Evolutionary conservation across 64 coral and sea anemone species (phyloP), one percentile per base, ranked within the genome.

Genomic region (Porites australiensis): DNA sequence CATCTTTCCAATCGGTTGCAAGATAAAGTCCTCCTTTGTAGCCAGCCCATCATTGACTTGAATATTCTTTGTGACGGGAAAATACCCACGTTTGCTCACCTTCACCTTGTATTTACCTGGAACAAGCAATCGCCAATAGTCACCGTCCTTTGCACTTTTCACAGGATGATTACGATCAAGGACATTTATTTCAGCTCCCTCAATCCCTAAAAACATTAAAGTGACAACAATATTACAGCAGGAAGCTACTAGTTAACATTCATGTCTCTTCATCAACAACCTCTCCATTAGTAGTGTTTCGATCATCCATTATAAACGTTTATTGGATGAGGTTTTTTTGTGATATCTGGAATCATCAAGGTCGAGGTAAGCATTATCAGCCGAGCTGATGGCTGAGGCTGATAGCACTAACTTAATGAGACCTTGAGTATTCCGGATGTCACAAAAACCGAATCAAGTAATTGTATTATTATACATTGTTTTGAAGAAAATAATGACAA

Each of bases 61-160:
- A 3, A 98, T 74, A 18, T 8, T 46, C 23, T 92, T 95, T 11
- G 60, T 86, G 10, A 86, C 5, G 3, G 92, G 61, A 50, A 71
- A 18, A 77, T 98, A 91, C 4, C 96, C 96, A 3, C 13, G 44
- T 11, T 88, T 89, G 27, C 22, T 11, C 13, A 95, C 96, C 53
- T 15, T 71, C 2, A 98, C 83, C 1, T 44, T 13, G 44, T 98
- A 95, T 0, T 44, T 18, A 5, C 96, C 93, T 11, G 89, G 93
- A 52, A 79, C 27, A 44, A 98, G 89, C 19, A 98, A 55, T 16
- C 96, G 93, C 96, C 96, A 98, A 72, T 92, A 98, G 58, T 98
- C 96, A 2, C 96, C 96, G 92, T 95, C 96, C 58, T 48, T 86
- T 11, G 96, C 96, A 22, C 93, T 89, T 58, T 23, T 89, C 19